Percentiles rank a stretch among this genome's conserved stretches.
phyloP scores from a whole-genome alignment of 1,140 invertebrate genomes.

The Neodiprion pinetum region DNA sequence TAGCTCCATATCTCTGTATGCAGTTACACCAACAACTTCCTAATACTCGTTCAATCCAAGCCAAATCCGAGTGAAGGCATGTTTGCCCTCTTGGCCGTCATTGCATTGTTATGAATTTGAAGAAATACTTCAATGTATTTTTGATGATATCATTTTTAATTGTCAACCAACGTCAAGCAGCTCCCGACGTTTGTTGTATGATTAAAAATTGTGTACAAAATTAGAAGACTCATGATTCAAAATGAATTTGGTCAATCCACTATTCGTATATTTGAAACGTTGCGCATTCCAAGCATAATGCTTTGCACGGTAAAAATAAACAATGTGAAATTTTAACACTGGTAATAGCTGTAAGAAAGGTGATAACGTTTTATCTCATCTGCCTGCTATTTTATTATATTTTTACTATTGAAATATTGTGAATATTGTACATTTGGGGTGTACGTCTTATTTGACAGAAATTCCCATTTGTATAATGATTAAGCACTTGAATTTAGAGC shows the following conservation, averaged over 20 bases:
- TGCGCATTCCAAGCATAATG: slow-evolving; percentile 8
- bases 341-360: not conserved
- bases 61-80: too few species aligned
- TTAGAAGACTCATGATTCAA: not conserved
- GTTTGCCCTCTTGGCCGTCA: too few species aligned
- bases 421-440: not conserved
- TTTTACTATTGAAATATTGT: not conserved
- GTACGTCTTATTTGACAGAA: not conserved
- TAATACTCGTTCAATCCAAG: too few species aligned
- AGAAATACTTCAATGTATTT: too few species aligned
- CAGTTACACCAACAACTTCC: not conserved
- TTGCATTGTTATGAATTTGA: too few species aligned
- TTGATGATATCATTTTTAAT: not conserved
- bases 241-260: slow-evolving; percentile 5
- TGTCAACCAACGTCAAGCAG: slow-evolving; percentile 1
- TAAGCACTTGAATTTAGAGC: not conserved
- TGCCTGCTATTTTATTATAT: slow-evolving; percentile 15
- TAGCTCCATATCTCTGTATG: slow-evolving; percentile 1
- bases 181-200: slow-evolving; percentile 8
- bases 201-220: slow-evolving; percentile 12
- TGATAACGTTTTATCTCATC: slow-evolving; percentile 8
- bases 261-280: slow-evolving; percentile 10
- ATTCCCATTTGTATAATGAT: not conserved
- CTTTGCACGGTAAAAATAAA: not conserved
- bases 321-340: not conserved